Percentiles rank a stretch among this genome's conserved stretches.
These are phyloP conservation scores for Babyrousa celebensis DNA, from an alignment of 2,797 vertebrate genomes.

Conservation along the genomic window DNA sequence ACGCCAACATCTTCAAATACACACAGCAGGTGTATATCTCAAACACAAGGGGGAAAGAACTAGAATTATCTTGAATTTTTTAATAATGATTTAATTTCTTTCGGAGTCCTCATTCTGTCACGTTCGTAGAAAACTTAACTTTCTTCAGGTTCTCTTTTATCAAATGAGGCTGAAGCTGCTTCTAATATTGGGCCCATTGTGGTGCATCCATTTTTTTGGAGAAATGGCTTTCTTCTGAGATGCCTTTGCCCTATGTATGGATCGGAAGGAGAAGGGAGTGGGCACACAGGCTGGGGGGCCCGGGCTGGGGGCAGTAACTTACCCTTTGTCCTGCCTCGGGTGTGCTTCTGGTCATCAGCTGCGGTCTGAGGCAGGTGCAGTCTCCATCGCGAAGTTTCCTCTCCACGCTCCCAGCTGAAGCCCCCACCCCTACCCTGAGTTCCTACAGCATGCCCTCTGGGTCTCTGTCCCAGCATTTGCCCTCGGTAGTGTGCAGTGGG, in stretches of 20 bases:
- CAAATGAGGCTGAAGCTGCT: background rate
- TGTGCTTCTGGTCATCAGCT: too few relatives aligned
- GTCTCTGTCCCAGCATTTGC: background rate
- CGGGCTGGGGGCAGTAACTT: accelerated
- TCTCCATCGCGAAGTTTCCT: background rate
- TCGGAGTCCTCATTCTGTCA: background rate
- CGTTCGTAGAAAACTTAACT: background rate
- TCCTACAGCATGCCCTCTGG: too few relatives aligned
- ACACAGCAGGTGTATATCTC: background rate
- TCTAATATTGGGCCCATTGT: background rate
- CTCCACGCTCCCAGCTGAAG: background rate
- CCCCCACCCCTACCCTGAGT: background rate
- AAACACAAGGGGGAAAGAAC: background rate
- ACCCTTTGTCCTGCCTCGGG: accelerated
- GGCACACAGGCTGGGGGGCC: too few relatives aligned
- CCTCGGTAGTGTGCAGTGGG: background rate
- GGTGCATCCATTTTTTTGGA: background rate
- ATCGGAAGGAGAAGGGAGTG: background rate
- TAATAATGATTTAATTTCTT: background rate
- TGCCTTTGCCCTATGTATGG: accelerated
- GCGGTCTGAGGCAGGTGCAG: too few relatives aligned
- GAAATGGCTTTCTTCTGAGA: background rate
- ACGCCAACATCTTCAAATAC: background rate
- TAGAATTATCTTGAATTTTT: background rate
- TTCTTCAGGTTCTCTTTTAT: background rate